These are phyloP conservation scores for Lipophrys pholis DNA, from an alignment of 2,113 vertebrate species.

Conservation along the genomic window DNA sequence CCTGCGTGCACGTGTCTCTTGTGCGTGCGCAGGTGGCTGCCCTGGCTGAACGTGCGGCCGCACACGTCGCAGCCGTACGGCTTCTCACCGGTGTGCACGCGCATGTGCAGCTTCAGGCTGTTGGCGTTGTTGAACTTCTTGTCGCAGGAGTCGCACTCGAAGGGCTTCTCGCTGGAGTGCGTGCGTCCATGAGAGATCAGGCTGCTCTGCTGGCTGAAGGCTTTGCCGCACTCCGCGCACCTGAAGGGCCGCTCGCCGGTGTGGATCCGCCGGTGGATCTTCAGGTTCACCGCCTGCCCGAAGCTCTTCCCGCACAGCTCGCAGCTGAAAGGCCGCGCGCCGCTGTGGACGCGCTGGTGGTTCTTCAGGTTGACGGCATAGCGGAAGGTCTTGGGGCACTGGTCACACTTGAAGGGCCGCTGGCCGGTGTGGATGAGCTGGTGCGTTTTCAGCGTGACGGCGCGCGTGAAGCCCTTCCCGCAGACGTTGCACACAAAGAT, in stretches of 20 bases:
- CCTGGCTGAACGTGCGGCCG: constrained; percentile 79
- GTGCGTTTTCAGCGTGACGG: constrained; percentile 77
- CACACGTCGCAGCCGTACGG: constrained; percentile 79
- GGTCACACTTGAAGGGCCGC: constrained; percentile 75
- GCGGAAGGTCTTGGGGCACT: constrained; percentile 77
- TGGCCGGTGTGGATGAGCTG: constrained; percentile 80
- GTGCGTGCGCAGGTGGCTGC: constrained; percentile 82
- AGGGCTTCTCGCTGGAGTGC: constrained; percentile 76
- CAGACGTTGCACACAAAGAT: constrained; percentile 71
- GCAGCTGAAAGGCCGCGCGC: constrained; percentile 71
- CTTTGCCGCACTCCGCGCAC: constrained; percentile 79
- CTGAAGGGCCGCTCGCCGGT: constrained; percentile 81
- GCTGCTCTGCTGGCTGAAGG: constrained; percentile 84
- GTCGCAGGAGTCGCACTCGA: constrained; percentile 70
- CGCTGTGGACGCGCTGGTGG: constrained; percentile 79
- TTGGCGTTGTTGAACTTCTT: constrained; percentile 82
- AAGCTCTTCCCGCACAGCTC: constrained; percentile 81
- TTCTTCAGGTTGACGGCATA: constrained; percentile 79
- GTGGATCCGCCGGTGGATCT: constrained; percentile 81
- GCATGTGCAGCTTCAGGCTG: constrained; percentile 81
- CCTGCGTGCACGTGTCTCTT: constrained; percentile 79
- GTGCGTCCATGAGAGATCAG: constrained; percentile 78
- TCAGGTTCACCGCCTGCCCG: constrained; percentile 80
- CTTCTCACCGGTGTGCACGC: constrained; percentile 80
- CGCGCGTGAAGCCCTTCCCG: constrained; percentile 80